Conservation (phyloP, 2,888 invertebrate species). For the Gymnosoma rotundatum region DNA sequence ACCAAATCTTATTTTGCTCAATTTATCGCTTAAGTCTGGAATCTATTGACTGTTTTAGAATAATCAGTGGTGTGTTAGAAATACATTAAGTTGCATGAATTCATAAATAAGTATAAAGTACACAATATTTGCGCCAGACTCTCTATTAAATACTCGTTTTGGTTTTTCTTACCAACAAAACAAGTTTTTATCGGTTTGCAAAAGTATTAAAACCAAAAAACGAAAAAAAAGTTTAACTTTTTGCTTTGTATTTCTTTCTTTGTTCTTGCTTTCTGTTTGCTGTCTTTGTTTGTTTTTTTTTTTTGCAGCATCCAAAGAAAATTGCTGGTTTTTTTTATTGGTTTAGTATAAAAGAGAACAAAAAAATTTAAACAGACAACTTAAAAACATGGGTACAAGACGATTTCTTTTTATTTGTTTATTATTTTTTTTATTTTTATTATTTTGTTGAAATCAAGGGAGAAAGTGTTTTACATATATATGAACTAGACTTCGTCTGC, state of each 20-base stretch:
- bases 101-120: background rate
- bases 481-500: too few species aligned
- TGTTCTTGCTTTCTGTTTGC: constrained; percentile 20
- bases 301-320: constrained; percentile 60
- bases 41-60: constrained; percentile 40
- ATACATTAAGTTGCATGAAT: background rate
- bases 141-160: constrained; percentile 12
- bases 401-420: constrained; percentile 30
- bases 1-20: constrained; percentile 35
- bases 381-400: background rate
- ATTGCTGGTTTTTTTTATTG: constrained; percentile 17
- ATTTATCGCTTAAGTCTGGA: constrained; percentile 6
- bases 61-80: constrained; percentile 22
- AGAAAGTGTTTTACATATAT: too few species aligned
- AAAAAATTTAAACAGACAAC: background rate
- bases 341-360: constrained; percentile 1
- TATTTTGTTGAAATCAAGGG: too few species aligned
- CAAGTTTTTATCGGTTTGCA: constrained; percentile 41
- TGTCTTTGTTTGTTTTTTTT: background rate
- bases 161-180: constrained; percentile 40
- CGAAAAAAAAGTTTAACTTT: background rate
- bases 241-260: constrained; percentile 32
- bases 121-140: too few species aligned
- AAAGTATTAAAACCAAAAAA: constrained; percentile 31
- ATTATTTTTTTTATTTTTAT: background rate